Percentiles rank a stretch among this genome's conserved stretches.
Evolutionary conservation across 37 sponge, comb jelly and placozoan species (phyloP).

Genomic region (Hormiphora californensis): DNA sequence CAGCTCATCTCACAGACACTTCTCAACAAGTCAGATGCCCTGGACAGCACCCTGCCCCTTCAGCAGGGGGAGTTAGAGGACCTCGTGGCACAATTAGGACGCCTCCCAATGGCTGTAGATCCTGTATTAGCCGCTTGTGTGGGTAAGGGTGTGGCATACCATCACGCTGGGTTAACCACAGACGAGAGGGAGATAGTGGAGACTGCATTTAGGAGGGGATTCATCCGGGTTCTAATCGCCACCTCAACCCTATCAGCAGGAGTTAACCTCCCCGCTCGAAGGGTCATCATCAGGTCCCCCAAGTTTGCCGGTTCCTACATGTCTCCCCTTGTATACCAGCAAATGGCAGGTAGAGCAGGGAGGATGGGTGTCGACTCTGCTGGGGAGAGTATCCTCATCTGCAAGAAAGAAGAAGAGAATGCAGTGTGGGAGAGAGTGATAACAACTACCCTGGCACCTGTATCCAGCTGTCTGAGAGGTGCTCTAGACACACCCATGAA

Average conservation of each 20-base stretch:
- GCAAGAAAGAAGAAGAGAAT: constrained; percentile 74
- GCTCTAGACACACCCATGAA: constrained; percentile 62
- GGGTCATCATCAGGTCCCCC: constrained; percentile 92
- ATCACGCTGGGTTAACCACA: constrained; percentile 95
- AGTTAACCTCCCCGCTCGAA: constrained; percentile 92
- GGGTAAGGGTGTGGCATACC: constrained; percentile 81
- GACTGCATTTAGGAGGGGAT: constrained; percentile 69
- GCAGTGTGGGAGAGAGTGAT: constrained; percentile 63
- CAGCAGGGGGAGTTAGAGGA: not conserved
- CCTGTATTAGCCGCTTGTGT: constrained; percentile 65
- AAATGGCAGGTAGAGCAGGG: constrained; percentile 98
- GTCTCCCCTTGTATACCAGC: constrained; percentile 77
- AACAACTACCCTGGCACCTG: constrained; percentile 67
- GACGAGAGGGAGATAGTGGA: constrained; percentile 97
- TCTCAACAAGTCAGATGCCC: not conserved
- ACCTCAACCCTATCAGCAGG: constrained; percentile 97
- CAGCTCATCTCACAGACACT: constrained; percentile 48
- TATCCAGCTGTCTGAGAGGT: constrained; percentile 73
- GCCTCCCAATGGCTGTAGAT: constrained; percentile 82
- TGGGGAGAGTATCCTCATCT: constrained; percentile 93
- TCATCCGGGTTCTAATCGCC: constrained; percentile 73
- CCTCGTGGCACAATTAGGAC: constrained; percentile 71
- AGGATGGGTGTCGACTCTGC: constrained; percentile 85
- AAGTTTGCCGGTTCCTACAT: constrained; percentile 69
- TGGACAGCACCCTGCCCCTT: not conserved